Evolutionary conservation across 2,113 vertebrate species (phyloP).

Genomic region (Panthera leo): DNA sequence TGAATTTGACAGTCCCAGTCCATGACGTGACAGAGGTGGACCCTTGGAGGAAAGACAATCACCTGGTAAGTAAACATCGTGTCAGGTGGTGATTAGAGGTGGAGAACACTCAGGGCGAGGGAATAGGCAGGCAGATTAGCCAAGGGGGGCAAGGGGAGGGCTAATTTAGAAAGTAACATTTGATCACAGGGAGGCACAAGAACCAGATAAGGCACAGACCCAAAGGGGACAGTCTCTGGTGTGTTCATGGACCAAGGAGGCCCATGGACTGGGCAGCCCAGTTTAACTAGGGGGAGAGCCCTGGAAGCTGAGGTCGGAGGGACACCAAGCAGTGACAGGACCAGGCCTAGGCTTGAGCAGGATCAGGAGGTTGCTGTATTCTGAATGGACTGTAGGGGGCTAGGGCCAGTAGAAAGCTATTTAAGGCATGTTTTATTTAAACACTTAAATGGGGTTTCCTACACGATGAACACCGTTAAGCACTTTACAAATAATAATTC

Average conservation of each 20-base stretch:
- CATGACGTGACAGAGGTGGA: background rate
- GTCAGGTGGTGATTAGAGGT: background rate
- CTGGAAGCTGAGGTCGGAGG: background rate
- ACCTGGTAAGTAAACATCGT: background rate
- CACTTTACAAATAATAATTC: background rate
- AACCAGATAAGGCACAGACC: background rate
- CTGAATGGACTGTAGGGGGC: conserved; percentile 19
- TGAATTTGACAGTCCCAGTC: background rate
- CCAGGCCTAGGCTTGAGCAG: background rate
- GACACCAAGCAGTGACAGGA: background rate
- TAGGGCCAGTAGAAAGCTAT: background rate
- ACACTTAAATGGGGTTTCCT: background rate
- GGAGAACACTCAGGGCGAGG: background rate
- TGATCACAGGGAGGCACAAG: background rate
- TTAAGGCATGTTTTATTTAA: background rate
- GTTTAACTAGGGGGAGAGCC: background rate
- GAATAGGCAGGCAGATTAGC: background rate
- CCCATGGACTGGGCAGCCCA: background rate
- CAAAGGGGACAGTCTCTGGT: background rate
- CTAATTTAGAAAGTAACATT: background rate
- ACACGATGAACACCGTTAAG: background rate
- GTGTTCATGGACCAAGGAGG: background rate
- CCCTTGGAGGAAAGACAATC: background rate
- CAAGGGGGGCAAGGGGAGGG: background rate
- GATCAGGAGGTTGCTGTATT: background rate